These are phyloP conservation scores for Drosophila lacertosa DNA, from an alignment of 1,140 invertebrate species.

Conservation along the genomic window DNA sequence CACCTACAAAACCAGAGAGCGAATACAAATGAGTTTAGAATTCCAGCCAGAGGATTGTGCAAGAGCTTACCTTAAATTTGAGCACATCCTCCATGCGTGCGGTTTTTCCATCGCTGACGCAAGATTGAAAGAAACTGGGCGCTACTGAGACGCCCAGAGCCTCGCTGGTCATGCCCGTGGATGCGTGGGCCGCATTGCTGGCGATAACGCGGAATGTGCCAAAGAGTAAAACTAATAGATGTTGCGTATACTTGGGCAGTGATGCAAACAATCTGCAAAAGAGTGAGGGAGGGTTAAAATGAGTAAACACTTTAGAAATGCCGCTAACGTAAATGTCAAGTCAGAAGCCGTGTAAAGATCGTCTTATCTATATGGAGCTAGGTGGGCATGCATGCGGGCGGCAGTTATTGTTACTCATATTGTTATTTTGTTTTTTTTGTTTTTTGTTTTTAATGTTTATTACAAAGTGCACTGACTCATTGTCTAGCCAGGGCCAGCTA, in stretches of 20 bases:
- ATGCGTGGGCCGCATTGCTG: conserved; percentile 94
- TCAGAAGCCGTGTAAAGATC: conserved; percentile 46
- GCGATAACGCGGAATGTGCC: conserved; percentile 98
- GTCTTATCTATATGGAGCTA: conserved; percentile 31
- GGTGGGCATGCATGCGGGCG: conserved; percentile 1
- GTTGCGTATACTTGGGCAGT: conserved; percentile 95
- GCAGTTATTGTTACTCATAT: conserved; percentile 56
- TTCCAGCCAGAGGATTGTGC: not conserved
- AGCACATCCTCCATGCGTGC: conserved; percentile 97
- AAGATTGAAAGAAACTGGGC: conserved; percentile 99
- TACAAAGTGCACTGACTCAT: conserved; percentile 74
- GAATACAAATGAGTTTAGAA: not conserved
- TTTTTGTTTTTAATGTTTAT: conserved; percentile 45
- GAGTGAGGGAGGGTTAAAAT: conserved; percentile 57
- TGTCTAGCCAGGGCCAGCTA: conserved; percentile 38
- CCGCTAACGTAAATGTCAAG: conserved; percentile 22
- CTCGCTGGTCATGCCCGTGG: conserved; percentile 98
- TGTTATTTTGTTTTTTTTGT: conserved; percentile 23
- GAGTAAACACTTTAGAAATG: conserved; percentile 13
- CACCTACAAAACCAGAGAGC: conserved; percentile 86
- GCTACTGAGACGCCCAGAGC: conserved; percentile 97
- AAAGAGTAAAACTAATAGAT: conserved; percentile 96
- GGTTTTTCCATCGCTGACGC: conserved; percentile 96
- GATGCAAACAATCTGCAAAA: conserved; percentile 92
- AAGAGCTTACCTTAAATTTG: conserved; percentile 91